Conservation (phyloP, 2,113 vertebrate genomes). For the Syrmaticus mikado region DNA sequence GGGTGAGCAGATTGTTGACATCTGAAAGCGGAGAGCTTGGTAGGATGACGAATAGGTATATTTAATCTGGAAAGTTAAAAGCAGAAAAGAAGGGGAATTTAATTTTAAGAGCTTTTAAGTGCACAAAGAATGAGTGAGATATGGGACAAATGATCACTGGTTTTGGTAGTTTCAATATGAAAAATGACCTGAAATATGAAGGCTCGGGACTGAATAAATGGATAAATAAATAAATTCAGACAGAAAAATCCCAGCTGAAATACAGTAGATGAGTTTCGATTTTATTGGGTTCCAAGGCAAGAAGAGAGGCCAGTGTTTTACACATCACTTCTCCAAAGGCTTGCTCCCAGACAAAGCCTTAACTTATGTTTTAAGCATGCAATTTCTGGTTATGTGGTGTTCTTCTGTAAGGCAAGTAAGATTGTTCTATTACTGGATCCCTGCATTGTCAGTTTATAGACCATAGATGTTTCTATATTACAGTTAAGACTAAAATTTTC, state of each 20-base stretch:
- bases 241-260: conserved; percentile 23
- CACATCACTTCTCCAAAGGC: not conserved
- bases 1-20: conserved; percentile 7
- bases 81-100: conserved; percentile 45
- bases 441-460: not conserved
- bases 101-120: conserved; percentile 54
- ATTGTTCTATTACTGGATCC: not conserved
- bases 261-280: not conserved
- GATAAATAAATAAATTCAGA: conserved; percentile 1
- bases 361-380: not conserved
- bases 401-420: not conserved
- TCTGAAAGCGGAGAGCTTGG: conserved; percentile 37
- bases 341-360: not conserved
- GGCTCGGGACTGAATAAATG: not conserved
- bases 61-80: conserved; percentile 44
- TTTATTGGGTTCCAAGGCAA: not conserved
- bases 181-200: conserved; percentile 59
- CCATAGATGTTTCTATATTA: fast-evolving
- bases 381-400: not conserved
- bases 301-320: not conserved
- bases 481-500: not conserved
- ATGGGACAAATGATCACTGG: conserved; percentile 44
- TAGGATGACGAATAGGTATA: conserved; percentile 58
- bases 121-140: conserved; percentile 47
- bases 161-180: conserved; percentile 42